Base-by-base conservation (phyloP, 1,140 invertebrate genomes). In the Caenorhabditis remanei region DNA sequence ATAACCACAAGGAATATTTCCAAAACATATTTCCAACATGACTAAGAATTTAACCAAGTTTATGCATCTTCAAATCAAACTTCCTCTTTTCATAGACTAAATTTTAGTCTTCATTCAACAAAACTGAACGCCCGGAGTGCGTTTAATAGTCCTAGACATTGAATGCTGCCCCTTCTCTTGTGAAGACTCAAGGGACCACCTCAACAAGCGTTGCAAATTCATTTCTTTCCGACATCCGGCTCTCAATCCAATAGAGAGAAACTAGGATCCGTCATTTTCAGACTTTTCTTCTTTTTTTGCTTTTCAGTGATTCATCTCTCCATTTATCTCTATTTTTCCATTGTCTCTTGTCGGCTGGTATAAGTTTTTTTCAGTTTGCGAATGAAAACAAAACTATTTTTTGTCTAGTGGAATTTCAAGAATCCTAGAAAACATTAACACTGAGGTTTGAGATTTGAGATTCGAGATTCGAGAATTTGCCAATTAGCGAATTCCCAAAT, bases 251-350 rank as follows among this genome's bases (percentile, higher is more conserved):
- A 21, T 13, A 13, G 14, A n/a, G 53, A 79, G 24, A 50, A 32
- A 53, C 71, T 19, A 43, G 46, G 21, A 79, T 79, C 71, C n/a
- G 71, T 79, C 71, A 50, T 79, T 79, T 79, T 50, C 71, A 79
- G 71, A 9, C 16, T 43, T 9, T 40, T 50, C 8, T 50, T 43
- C 40, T 50, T 11, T 1, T 50, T 50, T 4, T 11, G 1, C 11
- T n/a, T 50, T 46, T 19, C 65, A 46, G n/a, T 79, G 43, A 79
- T 19, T 79, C 71, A 79, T 79, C 40, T 16, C 71, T 79, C 41
- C 43, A 46, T 79, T 79, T 21, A 79, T 79, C 65, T 46, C 19
- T 46, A 46, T 32, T 79, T 53, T 79, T 50, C 21, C 11, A 21
- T 79, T 79, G n/a, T 79, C 71, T 50, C 24, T n/a, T 46, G n/a